Evolutionary conservation across 2,113 vertebrate genomes (phyloP).

Genomic region (Tichodroma muraria): DNA sequence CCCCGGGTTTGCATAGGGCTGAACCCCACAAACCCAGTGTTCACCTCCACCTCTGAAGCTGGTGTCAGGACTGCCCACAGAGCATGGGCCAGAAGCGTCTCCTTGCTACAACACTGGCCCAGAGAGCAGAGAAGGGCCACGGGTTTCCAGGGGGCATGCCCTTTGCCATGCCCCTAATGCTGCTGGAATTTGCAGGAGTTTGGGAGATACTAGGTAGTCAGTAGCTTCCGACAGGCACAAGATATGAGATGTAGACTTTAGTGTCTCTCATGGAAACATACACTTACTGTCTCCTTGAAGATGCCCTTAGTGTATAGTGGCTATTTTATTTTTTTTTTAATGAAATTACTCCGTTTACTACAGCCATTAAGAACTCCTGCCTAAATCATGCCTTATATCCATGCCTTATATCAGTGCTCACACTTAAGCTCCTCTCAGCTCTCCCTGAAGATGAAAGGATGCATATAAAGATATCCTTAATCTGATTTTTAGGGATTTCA

Average conservation of each 20-base stretch:
- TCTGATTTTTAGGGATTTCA: not conserved
- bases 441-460: not conserved
- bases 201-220: accelerated
- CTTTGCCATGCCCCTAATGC: not conserved
- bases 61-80: not conserved
- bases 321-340: not conserved
- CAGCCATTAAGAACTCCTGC: not conserved
- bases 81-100: not conserved
- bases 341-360: not conserved
- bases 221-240: not conserved
- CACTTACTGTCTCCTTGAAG: not conserved
- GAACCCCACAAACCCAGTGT: not conserved
- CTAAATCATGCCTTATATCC: not conserved
- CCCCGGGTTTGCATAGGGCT: not conserved
- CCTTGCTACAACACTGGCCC: not conserved
- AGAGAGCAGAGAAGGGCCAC: not conserved
- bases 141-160: not conserved
- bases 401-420: not conserved
- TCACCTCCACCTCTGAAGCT: not conserved
- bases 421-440: not conserved
- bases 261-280: not conserved
- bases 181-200: not conserved
- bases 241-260: not conserved
- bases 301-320: not conserved
- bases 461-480: not conserved